Percentiles rank a stretch among this genome's conserved stretches.
Evolutionary conservation across 2,888 invertebrate genomes (phyloP).

Genomic region (Synergus laeviventris): DNA sequence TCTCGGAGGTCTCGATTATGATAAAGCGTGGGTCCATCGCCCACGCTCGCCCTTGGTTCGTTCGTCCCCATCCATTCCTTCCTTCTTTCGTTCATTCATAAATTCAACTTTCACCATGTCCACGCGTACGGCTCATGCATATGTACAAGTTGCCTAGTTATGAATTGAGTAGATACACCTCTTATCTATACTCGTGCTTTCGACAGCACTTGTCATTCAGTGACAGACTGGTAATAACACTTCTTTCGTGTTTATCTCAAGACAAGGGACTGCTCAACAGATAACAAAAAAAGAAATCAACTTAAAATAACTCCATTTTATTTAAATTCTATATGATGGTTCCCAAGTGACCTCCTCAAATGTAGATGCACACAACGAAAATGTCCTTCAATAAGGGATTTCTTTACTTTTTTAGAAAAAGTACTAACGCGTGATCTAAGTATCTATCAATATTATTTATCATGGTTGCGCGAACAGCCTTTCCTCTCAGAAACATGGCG

Average conservation of each 20-base stretch:
- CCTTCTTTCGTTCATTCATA: conserved; percentile 62
- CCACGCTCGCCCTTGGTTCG: conserved; percentile 67
- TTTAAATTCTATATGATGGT: neutral
- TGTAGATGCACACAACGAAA: neutral
- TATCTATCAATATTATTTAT: neutral
- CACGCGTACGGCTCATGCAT: conserved; percentile 42
- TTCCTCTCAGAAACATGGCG: neutral
- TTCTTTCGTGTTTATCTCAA: neutral
- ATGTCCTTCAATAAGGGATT: no score
- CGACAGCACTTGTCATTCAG: neutral
- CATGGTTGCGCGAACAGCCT: neutral
- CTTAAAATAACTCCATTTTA: neutral
- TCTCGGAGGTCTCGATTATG: conserved; percentile 72
- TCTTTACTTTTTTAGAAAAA: neutral
- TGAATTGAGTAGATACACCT: conserved; percentile 5
- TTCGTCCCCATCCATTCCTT: conserved; percentile 52
- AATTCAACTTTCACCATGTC: conserved; percentile 62
- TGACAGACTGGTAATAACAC: conserved; percentile 1
- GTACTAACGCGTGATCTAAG: neutral
- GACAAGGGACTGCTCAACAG: neutral
- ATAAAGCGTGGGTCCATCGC: conserved; percentile 70
- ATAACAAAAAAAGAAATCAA: neutral
- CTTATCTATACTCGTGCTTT: neutral
- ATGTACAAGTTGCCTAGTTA: conserved; percentile 32
- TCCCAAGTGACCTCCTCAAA: neutral